phyloP scores from a whole-genome alignment of 2,113 vertebrate genomes.

The Ciconia boyciana region DNA sequence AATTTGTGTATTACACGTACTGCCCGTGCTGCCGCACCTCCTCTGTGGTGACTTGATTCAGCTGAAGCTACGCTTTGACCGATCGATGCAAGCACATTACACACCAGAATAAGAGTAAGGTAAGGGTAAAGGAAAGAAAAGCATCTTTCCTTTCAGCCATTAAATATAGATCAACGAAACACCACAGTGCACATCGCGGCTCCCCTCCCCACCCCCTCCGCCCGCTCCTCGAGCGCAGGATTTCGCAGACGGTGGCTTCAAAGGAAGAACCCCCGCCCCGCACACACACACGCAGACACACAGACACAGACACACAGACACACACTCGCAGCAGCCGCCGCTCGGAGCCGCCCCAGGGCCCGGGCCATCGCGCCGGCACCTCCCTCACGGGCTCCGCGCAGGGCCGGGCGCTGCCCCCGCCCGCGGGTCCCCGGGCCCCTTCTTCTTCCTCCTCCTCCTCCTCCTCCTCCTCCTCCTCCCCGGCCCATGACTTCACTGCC shows the following conservation, averaged over 20 bases:
- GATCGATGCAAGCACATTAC: constrained; percentile 66
- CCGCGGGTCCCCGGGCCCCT: background rate
- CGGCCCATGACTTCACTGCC: constrained; percentile 60
- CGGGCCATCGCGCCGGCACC: background rate
- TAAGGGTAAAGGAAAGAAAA: constrained; percentile 19
- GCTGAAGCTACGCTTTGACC: constrained; percentile 42
- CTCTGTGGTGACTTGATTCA: constrained; percentile 54
- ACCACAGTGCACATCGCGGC: constrained; percentile 3
- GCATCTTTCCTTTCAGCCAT: constrained; percentile 73
- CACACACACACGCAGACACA: background rate
- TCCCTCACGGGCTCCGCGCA: background rate
- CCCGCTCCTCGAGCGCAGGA: constrained; percentile 35
- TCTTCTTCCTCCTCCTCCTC: background rate
- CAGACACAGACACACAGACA: background rate
- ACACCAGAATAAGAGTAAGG: constrained; percentile 46
- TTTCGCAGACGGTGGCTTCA: constrained; percentile 39
- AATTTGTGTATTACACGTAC: background rate
- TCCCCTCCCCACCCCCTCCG: constrained; percentile 2
- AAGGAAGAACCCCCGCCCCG: constrained; percentile 19
- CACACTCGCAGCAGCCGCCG: background rate
- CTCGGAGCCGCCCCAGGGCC: constrained; percentile 10
- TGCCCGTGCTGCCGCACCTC: constrained; percentile 31
- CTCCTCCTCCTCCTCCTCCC: background rate
- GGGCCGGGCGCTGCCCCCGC: constrained; percentile 14
- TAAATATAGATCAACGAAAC: constrained; percentile 68